phyloP scores from a whole-genome alignment of 92 coral and sea anemone species.

The Isaurus tuberculatus region DNA sequence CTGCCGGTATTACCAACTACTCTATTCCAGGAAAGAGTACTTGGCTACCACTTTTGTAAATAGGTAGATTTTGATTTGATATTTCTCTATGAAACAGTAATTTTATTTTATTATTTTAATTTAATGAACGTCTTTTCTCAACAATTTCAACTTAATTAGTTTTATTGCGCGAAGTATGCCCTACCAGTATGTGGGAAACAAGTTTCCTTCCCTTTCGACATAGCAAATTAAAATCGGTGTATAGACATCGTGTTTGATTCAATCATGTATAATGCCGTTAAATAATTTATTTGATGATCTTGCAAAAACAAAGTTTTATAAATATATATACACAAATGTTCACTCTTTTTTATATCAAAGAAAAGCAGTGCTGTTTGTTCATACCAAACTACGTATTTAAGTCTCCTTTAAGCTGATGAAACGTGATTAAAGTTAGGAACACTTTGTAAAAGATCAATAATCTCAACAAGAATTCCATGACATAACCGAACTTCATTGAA shows the following conservation, averaged over 20 bases:
- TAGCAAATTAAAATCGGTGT: background rate
- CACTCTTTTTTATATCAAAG: background rate
- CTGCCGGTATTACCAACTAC: background rate
- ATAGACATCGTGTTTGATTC: background rate
- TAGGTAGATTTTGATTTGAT: background rate
- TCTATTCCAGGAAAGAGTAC: background rate
- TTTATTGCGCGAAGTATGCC: background rate
- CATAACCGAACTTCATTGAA: background rate
- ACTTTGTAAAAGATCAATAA: background rate
- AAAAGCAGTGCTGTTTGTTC: background rate
- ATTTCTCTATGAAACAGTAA: background rate
- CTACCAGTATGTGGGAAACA: background rate
- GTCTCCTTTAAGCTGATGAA: background rate
- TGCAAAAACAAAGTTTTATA: background rate
- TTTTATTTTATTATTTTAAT: too few species aligned
- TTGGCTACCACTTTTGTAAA: background rate
- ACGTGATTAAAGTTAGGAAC: background rate
- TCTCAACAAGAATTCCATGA: background rate
- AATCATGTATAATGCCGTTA: background rate
- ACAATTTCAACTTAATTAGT: background rate
- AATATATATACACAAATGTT: background rate
- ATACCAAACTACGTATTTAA: slow-evolving; percentile 4
- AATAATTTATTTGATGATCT: slow-evolving; percentile 33
- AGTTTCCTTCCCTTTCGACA: background rate
- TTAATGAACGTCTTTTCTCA: background rate